These are phyloP conservation scores for Polyodon spathula DNA, from an alignment of 2,113 vertebrate species.

Conservation along the genomic window DNA sequence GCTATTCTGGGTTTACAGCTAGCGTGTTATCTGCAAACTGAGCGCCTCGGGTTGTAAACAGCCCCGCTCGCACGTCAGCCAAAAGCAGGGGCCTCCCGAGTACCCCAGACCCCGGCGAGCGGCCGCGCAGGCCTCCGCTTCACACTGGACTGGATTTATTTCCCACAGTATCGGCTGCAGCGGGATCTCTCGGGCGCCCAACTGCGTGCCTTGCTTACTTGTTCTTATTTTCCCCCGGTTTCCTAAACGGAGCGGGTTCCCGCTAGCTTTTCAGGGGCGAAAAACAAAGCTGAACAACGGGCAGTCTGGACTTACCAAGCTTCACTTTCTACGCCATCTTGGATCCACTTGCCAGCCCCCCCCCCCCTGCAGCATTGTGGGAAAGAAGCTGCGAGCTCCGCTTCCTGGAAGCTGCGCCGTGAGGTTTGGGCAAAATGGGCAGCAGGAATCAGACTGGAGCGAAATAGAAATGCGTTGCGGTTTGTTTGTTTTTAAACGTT, in stretches of 20 bases:
- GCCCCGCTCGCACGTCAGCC: slow-evolving; percentile 6
- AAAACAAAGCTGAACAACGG: slow-evolving; percentile 52
- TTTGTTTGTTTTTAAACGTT: no score
- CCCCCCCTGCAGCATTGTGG: slow-evolving; percentile 92
- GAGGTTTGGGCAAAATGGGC: not conserved
- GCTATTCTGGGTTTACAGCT: not conserved
- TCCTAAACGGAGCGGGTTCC: slow-evolving; percentile 11
- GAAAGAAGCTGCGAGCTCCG: slow-evolving; percentile 40
- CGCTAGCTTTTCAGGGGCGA: slow-evolving; percentile 22
- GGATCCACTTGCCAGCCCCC: slow-evolving; percentile 98
- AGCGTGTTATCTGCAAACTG: not conserved
- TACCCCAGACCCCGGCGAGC: no score
- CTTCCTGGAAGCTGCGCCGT: slow-evolving; percentile 32
- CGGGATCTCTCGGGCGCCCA: no score
- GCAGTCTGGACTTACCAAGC: slow-evolving; percentile 97
- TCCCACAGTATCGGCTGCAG: no score
- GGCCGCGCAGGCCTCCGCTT: no score
- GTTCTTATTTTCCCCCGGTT: not conserved
- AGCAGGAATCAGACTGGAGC: no score
- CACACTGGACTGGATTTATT: no score
- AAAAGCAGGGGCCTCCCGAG: slow-evolving; percentile 10
- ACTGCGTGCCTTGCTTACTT: not conserved
- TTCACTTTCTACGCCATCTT: slow-evolving; percentile 99
- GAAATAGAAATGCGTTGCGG: no score
- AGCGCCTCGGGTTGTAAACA: not conserved